Evolutionary conservation across 2,888 invertebrate species (phyloP), one percentile per base, ranked within the genome.

Genomic region (Drosophila borealis): DNA sequence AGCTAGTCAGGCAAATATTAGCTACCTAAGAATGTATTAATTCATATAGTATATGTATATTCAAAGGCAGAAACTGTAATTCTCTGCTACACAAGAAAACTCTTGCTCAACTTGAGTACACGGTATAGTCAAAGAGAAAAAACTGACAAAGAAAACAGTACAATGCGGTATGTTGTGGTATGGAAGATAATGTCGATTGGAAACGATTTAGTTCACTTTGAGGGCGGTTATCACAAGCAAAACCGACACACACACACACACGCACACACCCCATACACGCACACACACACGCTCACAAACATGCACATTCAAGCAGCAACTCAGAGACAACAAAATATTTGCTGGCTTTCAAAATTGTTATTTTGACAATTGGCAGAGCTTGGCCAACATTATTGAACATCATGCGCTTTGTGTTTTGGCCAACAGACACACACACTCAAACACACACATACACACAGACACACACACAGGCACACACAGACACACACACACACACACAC

Each of bases 321-420:
- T 41, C 3, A n/a, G 29, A 46, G 49, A 46, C 65, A 71, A 64
- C 55, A 77, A 77, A 74, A 88, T 85, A 85, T 88, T 87, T 72
- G 78, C 46, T 70, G 42, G 62, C 55, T 64, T 68, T 70, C 39
- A 36, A 70, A 82, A 78, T 86, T 80, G 88, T 85, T 83, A 88
- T 83, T 73, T 74, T 79, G 86, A 67, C 88, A 85, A 68, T 64
- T 64, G 64, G 33, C 37, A 44, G 66, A 25, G 44, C 53, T 8
- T n/a, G 37, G 17, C 63, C 64, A 60, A 57, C 63, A 66, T 64
- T 50, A 65, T 78, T 46, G 49, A 53, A 25, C 50, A 57, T 45
- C 55, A 51, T 71, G 37, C 56, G 25, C 48, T 67, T 49, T 75
- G 53, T 69, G 50, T 50, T 46, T 55, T 64, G 53, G 17, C 21